Base-by-base conservation (phyloP, 2,888 invertebrate species). In the Hypomecis punctinalis region DNA sequence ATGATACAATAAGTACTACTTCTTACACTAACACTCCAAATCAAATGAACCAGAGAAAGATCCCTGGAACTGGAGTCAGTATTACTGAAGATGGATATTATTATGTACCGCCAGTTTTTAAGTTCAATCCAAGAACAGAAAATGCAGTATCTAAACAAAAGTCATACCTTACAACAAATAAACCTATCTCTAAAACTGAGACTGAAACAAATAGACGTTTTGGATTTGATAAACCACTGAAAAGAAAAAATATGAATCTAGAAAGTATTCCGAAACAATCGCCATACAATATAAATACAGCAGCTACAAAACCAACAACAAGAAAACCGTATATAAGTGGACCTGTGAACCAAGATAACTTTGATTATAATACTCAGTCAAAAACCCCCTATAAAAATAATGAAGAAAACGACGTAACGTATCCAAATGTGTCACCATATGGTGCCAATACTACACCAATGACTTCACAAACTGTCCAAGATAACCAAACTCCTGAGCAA, bases 391-490 rank as follows among this genome's bases (percentile, higher is more conserved):
- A 37, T 47, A 5, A 57, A 48, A 51, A 8, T 40, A 37, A 35
- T 48, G 8, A 53, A 40, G 43, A 23, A 13, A 35, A 9, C 0
- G 5, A 37, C 1, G 6, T 45, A 10, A 45, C 53, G n/a, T 45
- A 35, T 36, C 37, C 42, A 43, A 48, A 45, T 9, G 23, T 13
- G 45, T n/a, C 10, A 0, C 43, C 8, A 6, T 59, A 61, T 49
- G 54, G 52, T 0, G 66, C 74, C 9, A 77, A 78, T 11, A 79
- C 79, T 39, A 64, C 60, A 35, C 72, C 74, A 6, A 66, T 72
- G 48, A 69, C 77, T 56, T 60, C 70, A 36, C 66, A 68, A 49
- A 46, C 10, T 46, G 45, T 23, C 10, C 35, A 55, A 35, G 36
- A 6, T 48, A 58, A 13, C 5, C 39, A 63, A 10, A 43, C 40